Evolutionary conservation across 1,140 invertebrate genomes (phyloP).

Genomic region (Diachasmimorpha longicaudata): DNA sequence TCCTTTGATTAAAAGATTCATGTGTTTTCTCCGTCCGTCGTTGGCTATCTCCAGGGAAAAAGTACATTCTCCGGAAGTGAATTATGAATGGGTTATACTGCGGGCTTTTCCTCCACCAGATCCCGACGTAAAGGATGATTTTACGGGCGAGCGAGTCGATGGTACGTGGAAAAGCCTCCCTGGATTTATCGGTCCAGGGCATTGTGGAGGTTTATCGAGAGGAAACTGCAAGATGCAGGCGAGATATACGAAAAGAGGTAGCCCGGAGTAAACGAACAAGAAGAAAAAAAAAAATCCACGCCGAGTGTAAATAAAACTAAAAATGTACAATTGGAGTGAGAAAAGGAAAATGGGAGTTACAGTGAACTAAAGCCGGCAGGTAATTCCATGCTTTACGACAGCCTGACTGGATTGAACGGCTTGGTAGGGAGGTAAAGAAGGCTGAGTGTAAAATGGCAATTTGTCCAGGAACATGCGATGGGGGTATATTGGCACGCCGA

Average conservation of each 20-base stretch:
- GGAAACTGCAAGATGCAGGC: not conserved
- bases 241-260: not conserved
- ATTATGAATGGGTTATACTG: not conserved
- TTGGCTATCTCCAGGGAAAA: not conserved
- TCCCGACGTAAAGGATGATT: not conserved
- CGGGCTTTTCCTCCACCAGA: not conserved
- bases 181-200: not conserved
- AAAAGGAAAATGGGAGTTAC: not conserved
- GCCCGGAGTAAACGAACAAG: not conserved
- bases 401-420: not conserved
- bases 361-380: not conserved
- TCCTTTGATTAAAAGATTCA: not conserved
- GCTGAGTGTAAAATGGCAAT: constrained; percentile 19
- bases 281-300: not conserved
- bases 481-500: not conserved
- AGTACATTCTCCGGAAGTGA: not conserved
- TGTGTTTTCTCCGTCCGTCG: not conserved
- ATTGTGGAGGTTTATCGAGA: not conserved
- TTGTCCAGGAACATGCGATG: not conserved
- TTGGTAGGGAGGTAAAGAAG: not conserved
- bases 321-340: not conserved
- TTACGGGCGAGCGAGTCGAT: not conserved
- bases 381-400: not conserved
- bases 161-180: not conserved
- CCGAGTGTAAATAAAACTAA: not conserved